phyloP scores from a whole-genome alignment of 2,797 vertebrate species.

The Eulemur coronatus region DNA sequence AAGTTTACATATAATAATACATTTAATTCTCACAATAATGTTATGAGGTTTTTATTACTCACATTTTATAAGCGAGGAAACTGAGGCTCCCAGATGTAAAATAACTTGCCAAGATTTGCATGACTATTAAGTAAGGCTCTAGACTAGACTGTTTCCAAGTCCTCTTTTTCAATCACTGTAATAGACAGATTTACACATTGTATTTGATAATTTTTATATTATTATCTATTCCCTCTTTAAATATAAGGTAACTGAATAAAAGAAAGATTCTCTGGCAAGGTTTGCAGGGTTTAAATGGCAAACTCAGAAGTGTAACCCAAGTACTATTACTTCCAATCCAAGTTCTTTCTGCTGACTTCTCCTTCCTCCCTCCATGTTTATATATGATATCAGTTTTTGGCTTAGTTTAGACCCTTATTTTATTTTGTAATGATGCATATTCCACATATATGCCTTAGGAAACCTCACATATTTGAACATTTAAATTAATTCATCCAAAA shows the following conservation, averaged over 20 bases:
- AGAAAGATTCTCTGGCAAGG: not conserved
- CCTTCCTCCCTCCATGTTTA: not conserved
- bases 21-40: not conserved
- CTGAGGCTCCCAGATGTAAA: not conserved
- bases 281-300: not conserved
- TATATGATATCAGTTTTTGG: not conserved
- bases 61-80: not conserved
- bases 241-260: not conserved
- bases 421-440: not conserved
- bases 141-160: not conserved
- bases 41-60: not conserved
- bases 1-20: not conserved
- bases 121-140: not conserved
- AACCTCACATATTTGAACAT: not conserved
- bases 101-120: not conserved
- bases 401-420: not conserved
- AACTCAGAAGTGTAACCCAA: not conserved
- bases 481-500: constrained; percentile 43
- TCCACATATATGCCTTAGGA: not conserved
- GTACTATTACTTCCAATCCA: not conserved
- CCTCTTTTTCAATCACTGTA: not conserved
- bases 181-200: not conserved
- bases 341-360: not conserved
- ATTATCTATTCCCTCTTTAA: not conserved
- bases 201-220: not conserved